Conservation (phyloP, 1,140 invertebrate species). For the Saxidomus purpurata region DNA sequence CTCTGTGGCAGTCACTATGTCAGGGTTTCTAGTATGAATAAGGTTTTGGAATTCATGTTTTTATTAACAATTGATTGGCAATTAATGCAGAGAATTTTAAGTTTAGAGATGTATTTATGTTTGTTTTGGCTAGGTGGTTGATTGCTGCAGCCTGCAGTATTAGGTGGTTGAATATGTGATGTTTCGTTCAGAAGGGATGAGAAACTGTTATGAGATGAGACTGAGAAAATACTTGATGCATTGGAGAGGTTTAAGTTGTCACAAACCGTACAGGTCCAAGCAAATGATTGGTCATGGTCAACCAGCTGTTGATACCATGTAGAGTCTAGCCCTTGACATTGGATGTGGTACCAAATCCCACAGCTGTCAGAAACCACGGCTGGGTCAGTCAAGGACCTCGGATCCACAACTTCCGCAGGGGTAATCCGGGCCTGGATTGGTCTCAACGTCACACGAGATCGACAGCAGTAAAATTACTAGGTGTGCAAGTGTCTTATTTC, state of each 20-base stretch:
- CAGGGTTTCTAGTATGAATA: not conserved
- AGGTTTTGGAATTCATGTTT: not conserved
- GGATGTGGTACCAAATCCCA: not conserved
- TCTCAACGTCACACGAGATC: not conserved
- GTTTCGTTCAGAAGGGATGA: no score
- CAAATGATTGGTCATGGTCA: no score
- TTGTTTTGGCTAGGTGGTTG: not conserved
- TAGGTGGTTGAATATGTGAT: no score
- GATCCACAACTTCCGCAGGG: no score
- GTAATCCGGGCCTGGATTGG: not conserved
- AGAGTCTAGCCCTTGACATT: no score
- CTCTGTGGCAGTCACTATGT: not conserved
- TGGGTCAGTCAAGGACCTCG: no score
- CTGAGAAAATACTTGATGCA: not conserved
- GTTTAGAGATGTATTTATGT: not conserved
- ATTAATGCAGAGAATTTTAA: constrained; percentile 9
- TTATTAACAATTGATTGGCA: constrained; percentile 17
- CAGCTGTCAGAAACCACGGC: not conserved
- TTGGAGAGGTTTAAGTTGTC: no score
- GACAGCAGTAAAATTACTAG: not conserved
- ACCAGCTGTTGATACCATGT: not conserved
- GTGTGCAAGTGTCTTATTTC: not conserved
- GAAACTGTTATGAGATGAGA: no score
- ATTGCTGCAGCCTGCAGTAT: not conserved
- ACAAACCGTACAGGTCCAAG: not conserved